Percentiles rank a stretch among this genome's conserved stretches.
phyloP scores from a whole-genome alignment of 2,888 invertebrate species.

The Ethmia dodecea region DNA sequence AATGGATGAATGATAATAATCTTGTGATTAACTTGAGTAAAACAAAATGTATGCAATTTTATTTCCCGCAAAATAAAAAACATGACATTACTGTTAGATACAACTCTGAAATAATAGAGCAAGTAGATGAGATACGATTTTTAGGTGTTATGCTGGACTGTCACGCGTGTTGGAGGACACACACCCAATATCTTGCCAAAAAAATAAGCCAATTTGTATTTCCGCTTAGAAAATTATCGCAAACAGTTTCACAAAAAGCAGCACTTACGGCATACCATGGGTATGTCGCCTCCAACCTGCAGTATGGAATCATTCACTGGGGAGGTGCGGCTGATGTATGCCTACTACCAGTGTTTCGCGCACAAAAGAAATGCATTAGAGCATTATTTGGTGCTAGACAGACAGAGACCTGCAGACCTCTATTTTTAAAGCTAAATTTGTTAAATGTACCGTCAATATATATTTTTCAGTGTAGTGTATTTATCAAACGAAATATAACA shows the following conservation, averaged over 20 bases:
- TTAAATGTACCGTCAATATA: no score
- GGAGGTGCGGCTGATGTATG: no score
- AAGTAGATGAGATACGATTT: background rate
- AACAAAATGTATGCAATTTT: background rate
- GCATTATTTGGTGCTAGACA: no score
- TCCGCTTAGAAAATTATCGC: background rate
- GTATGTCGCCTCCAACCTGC: no score
- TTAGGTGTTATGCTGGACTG: background rate
- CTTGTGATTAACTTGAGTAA: background rate
- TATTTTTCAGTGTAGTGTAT: no score
- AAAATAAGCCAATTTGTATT: background rate
- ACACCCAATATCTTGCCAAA: background rate
- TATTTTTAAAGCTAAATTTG: no score
- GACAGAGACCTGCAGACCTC: no score
- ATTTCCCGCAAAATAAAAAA: background rate
- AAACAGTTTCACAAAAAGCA: background rate
- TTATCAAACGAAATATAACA: no score
- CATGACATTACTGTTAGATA: background rate
- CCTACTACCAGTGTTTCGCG: no score
- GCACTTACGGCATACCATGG: background rate
- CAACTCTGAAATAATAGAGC: background rate
- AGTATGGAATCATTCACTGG: no score
- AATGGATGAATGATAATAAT: background rate
- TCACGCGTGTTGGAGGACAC: background rate
- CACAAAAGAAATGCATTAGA: no score